These are phyloP conservation scores for Arothron firmamentum DNA, from an alignment of 2,113 vertebrate genomes.

Conservation along the genomic window DNA sequence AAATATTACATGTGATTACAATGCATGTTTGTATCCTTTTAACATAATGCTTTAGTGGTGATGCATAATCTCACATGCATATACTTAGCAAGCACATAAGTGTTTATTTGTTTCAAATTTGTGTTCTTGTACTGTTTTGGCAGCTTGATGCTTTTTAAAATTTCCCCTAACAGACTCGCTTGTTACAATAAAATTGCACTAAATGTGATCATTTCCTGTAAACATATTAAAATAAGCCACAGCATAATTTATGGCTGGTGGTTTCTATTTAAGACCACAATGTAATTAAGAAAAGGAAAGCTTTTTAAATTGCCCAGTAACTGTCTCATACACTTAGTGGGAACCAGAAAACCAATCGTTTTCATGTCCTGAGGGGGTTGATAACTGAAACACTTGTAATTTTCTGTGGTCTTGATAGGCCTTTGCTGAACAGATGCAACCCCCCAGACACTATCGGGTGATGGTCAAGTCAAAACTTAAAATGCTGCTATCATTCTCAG, in stretches of 20 bases:
- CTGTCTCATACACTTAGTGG: conserved; percentile 19
- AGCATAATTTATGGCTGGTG: neutral
- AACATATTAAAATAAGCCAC: neutral
- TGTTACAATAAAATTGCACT: too few relatives aligned
- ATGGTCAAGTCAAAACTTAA: too few relatives aligned
- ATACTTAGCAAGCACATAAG: neutral
- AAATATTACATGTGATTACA: neutral
- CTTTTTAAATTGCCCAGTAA: conserved; percentile 23
- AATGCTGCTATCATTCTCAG: neutral
- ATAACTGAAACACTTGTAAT: conserved; percentile 67
- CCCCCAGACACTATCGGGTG: conserved; percentile 41
- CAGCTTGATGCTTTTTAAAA: too few relatives aligned
- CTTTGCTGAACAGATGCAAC: conserved; percentile 45
- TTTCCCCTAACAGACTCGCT: too few relatives aligned
- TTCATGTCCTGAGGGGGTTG: conserved; percentile 42
- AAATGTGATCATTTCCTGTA: too few relatives aligned
- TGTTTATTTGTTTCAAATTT: too few relatives aligned
- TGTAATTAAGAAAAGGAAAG: neutral
- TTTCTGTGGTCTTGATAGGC: conserved; percentile 61
- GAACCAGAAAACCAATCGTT: conserved; percentile 33
- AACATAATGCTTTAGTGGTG: neutral
- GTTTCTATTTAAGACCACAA: neutral
- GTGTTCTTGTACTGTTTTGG: too few relatives aligned
- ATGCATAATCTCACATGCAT: neutral
- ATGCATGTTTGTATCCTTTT: neutral